Conservation (phyloP, 2,797 vertebrate species). For the Myoxocephalus aenaeus region DNA sequence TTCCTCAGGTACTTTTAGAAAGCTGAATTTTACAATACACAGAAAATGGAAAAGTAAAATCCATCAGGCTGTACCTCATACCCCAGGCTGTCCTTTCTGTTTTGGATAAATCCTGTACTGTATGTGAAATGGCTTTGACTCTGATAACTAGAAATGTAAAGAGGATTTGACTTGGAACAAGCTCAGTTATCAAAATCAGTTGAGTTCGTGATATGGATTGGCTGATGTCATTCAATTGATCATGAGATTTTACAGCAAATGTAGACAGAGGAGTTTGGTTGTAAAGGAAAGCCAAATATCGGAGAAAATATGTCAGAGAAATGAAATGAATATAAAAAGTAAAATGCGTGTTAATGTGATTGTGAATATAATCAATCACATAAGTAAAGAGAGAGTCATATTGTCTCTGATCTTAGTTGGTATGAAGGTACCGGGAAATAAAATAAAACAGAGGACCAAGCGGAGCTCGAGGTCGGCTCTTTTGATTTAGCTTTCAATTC, state of each 20-base stretch:
- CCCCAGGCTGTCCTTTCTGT: neutral
- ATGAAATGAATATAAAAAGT: neutral
- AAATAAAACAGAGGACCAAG: neutral
- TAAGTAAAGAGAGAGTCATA: neutral
- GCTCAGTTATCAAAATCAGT: neutral
- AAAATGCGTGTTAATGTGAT: neutral
- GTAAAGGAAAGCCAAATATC: neutral
- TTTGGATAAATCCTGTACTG: neutral
- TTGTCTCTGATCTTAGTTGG: slow-evolving; percentile 4
- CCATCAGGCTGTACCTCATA: slow-evolving; percentile 11
- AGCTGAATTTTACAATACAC: slow-evolving; percentile 9
- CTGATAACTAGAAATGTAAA: neutral
- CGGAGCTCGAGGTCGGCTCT: slow-evolving; percentile 40
- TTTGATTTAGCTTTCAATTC: slow-evolving; percentile 38
- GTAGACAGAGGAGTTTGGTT: neutral
- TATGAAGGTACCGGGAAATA: neutral
- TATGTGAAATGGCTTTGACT: slow-evolving; percentile 2
- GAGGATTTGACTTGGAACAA: neutral
- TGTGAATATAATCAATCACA: neutral
- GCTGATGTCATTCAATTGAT: neutral
- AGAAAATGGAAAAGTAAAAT: slow-evolving; percentile 23
- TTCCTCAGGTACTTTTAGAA: slow-evolving; percentile 17
- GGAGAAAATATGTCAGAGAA: neutral
- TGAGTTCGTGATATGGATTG: neutral
- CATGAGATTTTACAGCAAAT: neutral